Evolutionary conservation across 1,140 invertebrate species (phyloP), one percentile per base, ranked within the genome.

Genomic region (Anadara kagoshimensis): DNA sequence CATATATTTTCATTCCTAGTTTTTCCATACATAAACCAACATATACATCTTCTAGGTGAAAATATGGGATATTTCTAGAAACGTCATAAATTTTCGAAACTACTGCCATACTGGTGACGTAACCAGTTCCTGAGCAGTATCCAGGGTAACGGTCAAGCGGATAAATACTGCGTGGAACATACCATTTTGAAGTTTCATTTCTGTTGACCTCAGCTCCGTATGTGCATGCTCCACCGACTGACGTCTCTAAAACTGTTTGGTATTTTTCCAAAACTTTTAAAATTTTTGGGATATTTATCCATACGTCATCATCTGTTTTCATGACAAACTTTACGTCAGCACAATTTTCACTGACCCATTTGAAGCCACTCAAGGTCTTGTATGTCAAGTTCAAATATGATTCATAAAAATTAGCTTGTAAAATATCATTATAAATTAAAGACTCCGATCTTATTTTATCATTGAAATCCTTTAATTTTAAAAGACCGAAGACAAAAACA

Each of bases 361-460:
- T 94, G 24, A 96, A 91, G 4, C 92, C 92, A 93, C 94, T 94
- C 5, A 94, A 92, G 87, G 95, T 94, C 85, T 96, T 96, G 80
- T 95, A 95, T 1, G 95, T 95, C 88, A 96, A 91, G 87, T 96
- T 96, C 69, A 92, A 90, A 82, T 96, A 96, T 45, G 91, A 90
- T 87, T 96, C 95, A 16, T 90, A 70, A 86, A 96, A 95, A 78
- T 91, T 92, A 16, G 94, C 94, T 89, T 94, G 93, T 47, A 95
- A 91, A 69, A 96, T 90, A 83, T 96, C 95, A n/a, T 89, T 86
- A 80, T 92, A 91, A 1, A 79, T 77, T 1, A 76, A 78, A 80
- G 92, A 91, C 85, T 96, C 94, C 44, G 89, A 79, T 0, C 12
- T 1, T 14, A 78, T 45, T 14, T 43, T 24, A 18, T 44, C 49